phyloP scores from a whole-genome alignment of 2,797 vertebrate genomes.

The Cynodonichthys magdalenae region DNA sequence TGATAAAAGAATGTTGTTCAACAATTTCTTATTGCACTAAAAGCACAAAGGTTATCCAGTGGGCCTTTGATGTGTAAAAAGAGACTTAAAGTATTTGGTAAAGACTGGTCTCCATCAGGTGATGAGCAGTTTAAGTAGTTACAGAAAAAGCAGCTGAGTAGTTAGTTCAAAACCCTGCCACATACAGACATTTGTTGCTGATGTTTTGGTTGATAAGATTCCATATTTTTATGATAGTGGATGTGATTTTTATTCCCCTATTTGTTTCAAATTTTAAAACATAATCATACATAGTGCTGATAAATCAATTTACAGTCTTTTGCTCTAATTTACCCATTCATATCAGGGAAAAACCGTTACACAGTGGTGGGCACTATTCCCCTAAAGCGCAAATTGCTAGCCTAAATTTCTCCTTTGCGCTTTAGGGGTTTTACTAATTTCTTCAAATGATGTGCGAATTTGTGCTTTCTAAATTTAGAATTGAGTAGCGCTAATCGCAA shows the following conservation, averaged over 20 bases:
- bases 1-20: neutral
- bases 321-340: conserved; percentile 25
- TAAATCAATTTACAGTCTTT: neutral
- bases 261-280: neutral
- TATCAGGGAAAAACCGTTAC: conserved; percentile 50
- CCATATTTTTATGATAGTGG: neutral
- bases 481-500: no score
- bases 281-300: neutral
- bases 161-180: neutral
- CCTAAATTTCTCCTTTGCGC: no score
- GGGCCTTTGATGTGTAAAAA: neutral
- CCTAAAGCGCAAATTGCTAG: no score
- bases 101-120: neutral
- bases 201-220: neutral
- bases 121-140: no score
- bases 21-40: neutral
- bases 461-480: no score
- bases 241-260: neutral
- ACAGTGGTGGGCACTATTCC: no score
- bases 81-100: neutral
- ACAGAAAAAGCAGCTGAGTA: no score
- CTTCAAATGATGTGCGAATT: no score
- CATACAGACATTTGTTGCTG: neutral
- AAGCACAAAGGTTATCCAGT: neutral
- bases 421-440: no score